Evolutionary conservation across 1,140 invertebrate genomes (phyloP).

Genomic region (Homalodisca vitripennis): DNA sequence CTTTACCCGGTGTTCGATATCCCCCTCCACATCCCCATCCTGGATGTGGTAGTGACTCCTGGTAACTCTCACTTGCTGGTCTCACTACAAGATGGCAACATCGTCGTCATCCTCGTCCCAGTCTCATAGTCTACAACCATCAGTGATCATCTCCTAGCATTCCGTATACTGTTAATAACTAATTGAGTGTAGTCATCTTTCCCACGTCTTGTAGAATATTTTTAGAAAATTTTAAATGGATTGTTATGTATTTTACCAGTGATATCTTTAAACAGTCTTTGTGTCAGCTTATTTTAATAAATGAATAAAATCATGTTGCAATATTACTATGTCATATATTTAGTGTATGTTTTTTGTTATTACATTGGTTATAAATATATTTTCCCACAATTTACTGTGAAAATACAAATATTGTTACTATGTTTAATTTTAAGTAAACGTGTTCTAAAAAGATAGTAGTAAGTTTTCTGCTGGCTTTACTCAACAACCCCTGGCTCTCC

Average conservation of each 20-base stretch:
- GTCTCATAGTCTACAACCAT: conserved; percentile 31
- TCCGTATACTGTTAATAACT: neutral
- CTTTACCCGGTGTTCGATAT: conserved; percentile 54
- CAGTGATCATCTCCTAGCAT: neutral
- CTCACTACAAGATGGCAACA: conserved; percentile 58
- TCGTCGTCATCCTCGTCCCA: conserved; percentile 54
- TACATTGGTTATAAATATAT: no score
- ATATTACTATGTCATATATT: no score
- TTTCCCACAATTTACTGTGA: no score
- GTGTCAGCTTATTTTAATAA: no score
- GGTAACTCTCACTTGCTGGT: conserved; percentile 61
- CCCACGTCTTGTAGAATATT: neutral
- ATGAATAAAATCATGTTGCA: no score
- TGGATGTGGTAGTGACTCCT: conserved; percentile 56
- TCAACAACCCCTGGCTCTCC: no score
- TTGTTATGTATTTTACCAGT: neutral
- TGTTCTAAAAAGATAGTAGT: no score
- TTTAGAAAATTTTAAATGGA: neutral
- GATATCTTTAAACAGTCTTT: no score
- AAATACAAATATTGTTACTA: no score
- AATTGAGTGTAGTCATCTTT: neutral
- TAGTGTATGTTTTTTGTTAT: no score
- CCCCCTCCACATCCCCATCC: conserved; percentile 59
- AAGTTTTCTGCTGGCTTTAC: no score
- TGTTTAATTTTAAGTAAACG: no score